Evolutionary conservation across 2,113 vertebrate genomes (phyloP).

Genomic region (Hydropotes inermis): DNA sequence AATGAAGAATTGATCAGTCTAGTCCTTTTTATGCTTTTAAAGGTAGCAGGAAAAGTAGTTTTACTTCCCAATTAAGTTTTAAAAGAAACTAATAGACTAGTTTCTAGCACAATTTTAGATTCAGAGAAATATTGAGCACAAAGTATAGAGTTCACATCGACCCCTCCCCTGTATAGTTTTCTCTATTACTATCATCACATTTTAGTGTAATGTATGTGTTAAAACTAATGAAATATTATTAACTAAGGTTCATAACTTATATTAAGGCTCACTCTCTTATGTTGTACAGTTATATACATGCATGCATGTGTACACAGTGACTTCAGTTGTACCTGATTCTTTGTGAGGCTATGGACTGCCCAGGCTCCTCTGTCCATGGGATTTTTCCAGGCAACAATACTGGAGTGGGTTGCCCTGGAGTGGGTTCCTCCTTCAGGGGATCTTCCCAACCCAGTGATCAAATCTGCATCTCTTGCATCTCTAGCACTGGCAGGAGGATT

Average conservation of each 20-base stretch:
- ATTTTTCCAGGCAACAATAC: background rate
- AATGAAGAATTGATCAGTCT: background rate
- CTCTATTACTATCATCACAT: background rate
- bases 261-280: background rate
- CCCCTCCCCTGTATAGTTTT: background rate
- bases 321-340: background rate
- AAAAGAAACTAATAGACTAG: background rate
- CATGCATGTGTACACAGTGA: background rate
- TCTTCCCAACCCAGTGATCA: background rate
- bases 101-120: background rate
- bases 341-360: background rate
- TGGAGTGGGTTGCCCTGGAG: background rate
- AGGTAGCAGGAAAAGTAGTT: background rate
- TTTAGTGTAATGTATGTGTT: background rate
- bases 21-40: background rate
- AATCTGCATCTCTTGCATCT: background rate
- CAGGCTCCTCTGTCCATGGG: background rate
- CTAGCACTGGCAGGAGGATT: background rate
- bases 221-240: background rate
- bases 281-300: background rate
- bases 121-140: background rate
- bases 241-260: background rate
- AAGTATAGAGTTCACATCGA: background rate
- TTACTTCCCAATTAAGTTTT: background rate
- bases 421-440: background rate